phyloP scores from a whole-genome alignment of 2,888 invertebrate genomes.

The Encarsia formosa region DNA sequence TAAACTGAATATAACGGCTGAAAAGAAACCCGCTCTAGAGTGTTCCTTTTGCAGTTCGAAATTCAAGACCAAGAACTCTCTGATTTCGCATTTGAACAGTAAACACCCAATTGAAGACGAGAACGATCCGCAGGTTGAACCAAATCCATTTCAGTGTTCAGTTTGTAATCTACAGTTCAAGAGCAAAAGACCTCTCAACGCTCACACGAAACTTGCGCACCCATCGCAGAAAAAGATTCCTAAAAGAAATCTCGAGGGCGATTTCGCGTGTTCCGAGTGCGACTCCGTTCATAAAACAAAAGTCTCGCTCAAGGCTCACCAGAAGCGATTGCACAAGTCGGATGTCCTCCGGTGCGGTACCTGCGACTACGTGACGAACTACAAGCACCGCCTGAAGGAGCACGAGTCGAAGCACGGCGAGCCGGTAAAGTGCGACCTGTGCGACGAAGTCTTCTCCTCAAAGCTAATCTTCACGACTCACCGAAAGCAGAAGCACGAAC shows the following conservation, averaged over 20 bases:
- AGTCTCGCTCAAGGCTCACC: not conserved
- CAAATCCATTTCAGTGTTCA: too few species aligned
- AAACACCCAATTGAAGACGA: too few species aligned
- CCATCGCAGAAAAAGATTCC: not conserved
- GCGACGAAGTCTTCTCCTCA: constrained; percentile 50
- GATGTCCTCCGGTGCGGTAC: not conserved
- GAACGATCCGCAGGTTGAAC: too few species aligned
- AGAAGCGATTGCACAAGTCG: not conserved
- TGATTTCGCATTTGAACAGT: constrained; percentile 43
- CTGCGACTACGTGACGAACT: constrained; percentile 38
- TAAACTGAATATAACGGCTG: too few species aligned
- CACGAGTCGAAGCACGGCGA: constrained; percentile 46
- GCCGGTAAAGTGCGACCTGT: constrained; percentile 47
- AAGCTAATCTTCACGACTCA: not conserved
- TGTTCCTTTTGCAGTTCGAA: constrained; percentile 48
- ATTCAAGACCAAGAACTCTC: constrained; percentile 47
- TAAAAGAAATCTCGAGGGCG: not conserved
- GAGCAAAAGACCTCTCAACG: too few species aligned
- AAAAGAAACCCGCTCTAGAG: too few species aligned
- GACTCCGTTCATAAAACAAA: not conserved
- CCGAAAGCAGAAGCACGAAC: not conserved
- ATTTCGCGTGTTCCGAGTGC: not conserved
- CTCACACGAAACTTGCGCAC: not conserved
- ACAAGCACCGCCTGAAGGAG: constrained; percentile 40
- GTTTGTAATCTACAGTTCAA: too few species aligned